Evolutionary conservation across 2,113 vertebrate genomes (phyloP), one percentile per base, ranked within the genome.

Genomic region (Canis aureus): DNA sequence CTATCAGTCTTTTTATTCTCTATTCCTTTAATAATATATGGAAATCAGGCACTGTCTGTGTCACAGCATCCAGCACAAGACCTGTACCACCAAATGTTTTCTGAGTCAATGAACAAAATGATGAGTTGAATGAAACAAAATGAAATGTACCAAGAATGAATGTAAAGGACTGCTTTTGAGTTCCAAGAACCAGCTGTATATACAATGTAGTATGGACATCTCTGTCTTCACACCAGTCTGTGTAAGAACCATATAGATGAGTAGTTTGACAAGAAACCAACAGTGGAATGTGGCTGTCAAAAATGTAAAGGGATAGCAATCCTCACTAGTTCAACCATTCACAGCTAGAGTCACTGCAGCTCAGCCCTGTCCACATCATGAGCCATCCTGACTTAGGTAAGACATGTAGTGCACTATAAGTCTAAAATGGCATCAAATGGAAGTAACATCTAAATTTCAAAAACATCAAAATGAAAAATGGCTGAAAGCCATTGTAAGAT

Each of bases 381-480:
- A 91, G 16, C 71, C 55, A 59, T 95, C n/a, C 13, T 96, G 22
- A 74, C 57, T 66, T 96, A 92, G 27, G 20, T 49, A 94, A 84
- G 38, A 19, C 12, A 76, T 1, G 3, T 71, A 92, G 66, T 32
- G 8, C 55, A 92, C 90, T 83, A 89, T 8, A 64, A 85, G 53
- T 80, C 71, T 80, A 82, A 89, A 38, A 89, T 60, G 81, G 9
- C 73, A 89, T 93, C 59, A 87, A 96, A 17, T 91, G 62, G 43
- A 85, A 96, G 38, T 59, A 81, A 89, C 22, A 73, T 76, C 60
- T 62, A 95, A 81, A 78, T 95, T 92, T 85, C 64, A 97, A 97
- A 97, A 95, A 8, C 12, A 73, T 88, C 51, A 91, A 95, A 74
- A 78, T 66, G 20, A 89, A 89, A 76, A 94, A 71, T 80, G 32